Base-by-base conservation (phyloP, 2,888 invertebrate genomes). In the Quadriops clusia region DNA sequence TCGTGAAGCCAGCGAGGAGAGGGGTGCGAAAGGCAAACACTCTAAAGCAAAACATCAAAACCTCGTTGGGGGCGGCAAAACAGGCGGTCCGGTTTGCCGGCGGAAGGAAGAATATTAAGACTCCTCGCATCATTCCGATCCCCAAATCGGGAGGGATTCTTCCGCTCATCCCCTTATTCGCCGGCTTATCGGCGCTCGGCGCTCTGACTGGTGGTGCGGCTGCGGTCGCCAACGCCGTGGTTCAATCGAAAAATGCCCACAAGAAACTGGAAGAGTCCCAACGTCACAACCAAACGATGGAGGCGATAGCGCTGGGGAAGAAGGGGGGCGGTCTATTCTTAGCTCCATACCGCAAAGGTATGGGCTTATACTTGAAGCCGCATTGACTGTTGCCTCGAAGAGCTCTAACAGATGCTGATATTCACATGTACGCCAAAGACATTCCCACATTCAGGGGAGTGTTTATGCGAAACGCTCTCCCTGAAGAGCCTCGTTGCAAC, bases 391-490 rank as follows among this genome's bases (percentile, higher is more conserved):
- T 41, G 50, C 53, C 48, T 12, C 29, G 37, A 25, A 43, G 44
- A 35, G 40, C 46, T 13, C 40, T 55, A 30, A 50, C 44, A 15
- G 46, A 54, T 37, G 13, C 33, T 6, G 50, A 54, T 46, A 39
- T 53, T 24, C 15, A 29, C 4, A 44, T 44, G 32, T 50, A 43
- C 37, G 42, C 40, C 39, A 39, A 47, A 38, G 32, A 30, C 10
- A 42, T 52, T 37, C 41, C 45, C 14, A 18, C 51, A 35, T 54
- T 55, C 36, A 42, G 52, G 22, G 54, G 50, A 8, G 46, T 56
- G 37, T 48, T 45, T 23, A 58, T 56, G 46, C 45, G 54, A 32
- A 53, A 56, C 45, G 47, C 49, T 36, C 50, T 61, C 28, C 60
- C 54, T 22, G 28, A 20, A 24, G 37, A 30, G 5, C 37, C 43